Base-by-base conservation (phyloP, 2,888 invertebrate genomes). In the Drosophila histrio region DNA sequence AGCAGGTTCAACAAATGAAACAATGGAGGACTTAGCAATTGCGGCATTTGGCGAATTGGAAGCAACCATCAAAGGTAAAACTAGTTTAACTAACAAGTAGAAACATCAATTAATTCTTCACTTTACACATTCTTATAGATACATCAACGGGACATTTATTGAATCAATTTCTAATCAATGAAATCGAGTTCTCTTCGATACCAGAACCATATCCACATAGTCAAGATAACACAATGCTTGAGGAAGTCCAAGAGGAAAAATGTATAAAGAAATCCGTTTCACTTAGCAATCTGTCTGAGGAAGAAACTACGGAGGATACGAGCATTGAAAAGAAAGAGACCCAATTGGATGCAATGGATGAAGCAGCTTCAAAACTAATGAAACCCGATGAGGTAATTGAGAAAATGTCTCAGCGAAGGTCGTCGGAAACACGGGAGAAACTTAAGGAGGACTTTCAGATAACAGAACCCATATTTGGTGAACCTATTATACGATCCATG, bases 351-450 rank as follows among this genome's bases (percentile, higher is more conserved):
- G 39, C 50, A 4, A 43, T 71, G n/a, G 74, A 77, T n/a, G 54
- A 72, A 17, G 58, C 87, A 43, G 77, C 89, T 0, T 77, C 77
- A 0, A 90, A 90, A 30, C 52, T 90, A 19, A 76, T 72, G 5
- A 84, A 87, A 58, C 71, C 90, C 19, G 91, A 91, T 32, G 72
- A 82, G 15, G 62, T 80, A 2, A 77, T 89, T 43, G 85, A 88
- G 44, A 84, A 86, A 64, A 89, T 90, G 89, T 79, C 89, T 11
- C 77, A 80, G 2, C 72, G 88, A 3, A 72, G 77, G 11, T 79
- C 85, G 0, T 84, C 80, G 0, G 88, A 87, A 32, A 69, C 82
- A 0, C 72, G 24, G 0, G 67, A 74, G 13, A 54, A 56, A 9
- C 34, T 38, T 9, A 57, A 41, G 1, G 53, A 64, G 0, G 44